A percentile compares a stretch with the other conserved stretches of the same genome.
These are phyloP conservation scores for Pseudolycoriella hygida DNA, from an alignment of 2,888 invertebrate species.

Conservation along the genomic window DNA sequence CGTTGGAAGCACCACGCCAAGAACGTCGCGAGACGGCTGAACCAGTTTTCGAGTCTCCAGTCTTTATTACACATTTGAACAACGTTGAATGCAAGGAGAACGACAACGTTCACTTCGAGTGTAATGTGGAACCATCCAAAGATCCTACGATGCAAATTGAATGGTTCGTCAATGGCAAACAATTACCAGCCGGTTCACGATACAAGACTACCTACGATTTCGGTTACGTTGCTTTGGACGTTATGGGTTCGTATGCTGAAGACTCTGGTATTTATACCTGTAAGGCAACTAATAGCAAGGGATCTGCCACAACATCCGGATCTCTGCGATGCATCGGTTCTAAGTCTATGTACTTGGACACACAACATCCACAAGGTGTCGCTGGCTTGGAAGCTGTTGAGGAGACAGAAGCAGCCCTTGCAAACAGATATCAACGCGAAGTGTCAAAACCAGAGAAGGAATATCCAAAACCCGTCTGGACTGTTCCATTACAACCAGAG, in stretches of 20 bases:
- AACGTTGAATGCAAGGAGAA: slow-evolving; percentile 79
- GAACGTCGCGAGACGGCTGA: slow-evolving; percentile 51
- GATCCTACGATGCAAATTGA: slow-evolving; percentile 82
- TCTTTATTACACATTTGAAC: slow-evolving; percentile 79
- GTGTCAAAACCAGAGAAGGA: slow-evolving; percentile 53
- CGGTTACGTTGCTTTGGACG: slow-evolving; percentile 84
- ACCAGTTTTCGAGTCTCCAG: slow-evolving; percentile 64
- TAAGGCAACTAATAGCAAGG: slow-evolving; percentile 75
- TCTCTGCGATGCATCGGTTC: slow-evolving; percentile 70
- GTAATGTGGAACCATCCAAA: slow-evolving; percentile 78
- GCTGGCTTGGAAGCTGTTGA: slow-evolving; percentile 78
- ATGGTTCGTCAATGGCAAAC: slow-evolving; percentile 90
- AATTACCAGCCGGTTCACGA: slow-evolving; percentile 72
- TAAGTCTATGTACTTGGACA: slow-evolving; percentile 64
- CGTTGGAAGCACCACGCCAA: slow-evolving; percentile 63
- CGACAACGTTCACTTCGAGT: slow-evolving; percentile 78
- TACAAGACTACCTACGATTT: slow-evolving; percentile 91
- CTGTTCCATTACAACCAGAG: slow-evolving; percentile 62
- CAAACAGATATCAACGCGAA: slow-evolving; percentile 51
- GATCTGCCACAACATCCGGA: slow-evolving; percentile 78
- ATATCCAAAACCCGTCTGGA: slow-evolving; percentile 75
- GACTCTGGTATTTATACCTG: slow-evolving; percentile 86
- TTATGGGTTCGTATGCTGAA: slow-evolving; percentile 73
- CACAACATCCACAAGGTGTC: slow-evolving; percentile 89
- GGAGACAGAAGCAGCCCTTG: slow-evolving; percentile 69